A percentile compares a stretch with the other conserved stretches of the same genome.
Evolutionary conservation across 2,113 vertebrate genomes (phyloP).

Genomic region (Cebidichthys violaceus): DNA sequence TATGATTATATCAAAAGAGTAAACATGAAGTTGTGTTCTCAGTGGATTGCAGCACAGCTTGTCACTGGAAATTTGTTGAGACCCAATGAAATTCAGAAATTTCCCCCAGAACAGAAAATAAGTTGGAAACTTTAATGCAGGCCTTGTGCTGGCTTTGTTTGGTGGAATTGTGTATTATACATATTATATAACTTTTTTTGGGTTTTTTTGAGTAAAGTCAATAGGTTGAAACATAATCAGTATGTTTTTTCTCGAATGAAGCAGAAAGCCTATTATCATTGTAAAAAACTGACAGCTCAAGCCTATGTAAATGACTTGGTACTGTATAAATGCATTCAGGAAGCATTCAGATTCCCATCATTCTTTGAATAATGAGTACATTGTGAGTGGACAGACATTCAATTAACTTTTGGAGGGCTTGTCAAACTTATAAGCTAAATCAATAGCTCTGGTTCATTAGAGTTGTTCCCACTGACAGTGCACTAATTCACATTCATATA

Average conservation of each 20-base stretch:
- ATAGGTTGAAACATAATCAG: constrained; percentile 20
- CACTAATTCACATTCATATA: constrained; percentile 31
- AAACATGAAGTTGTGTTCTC: constrained; percentile 1
- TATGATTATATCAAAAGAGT: constrained; percentile 36
- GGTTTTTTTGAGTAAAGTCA: neutral
- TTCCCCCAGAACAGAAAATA: neutral
- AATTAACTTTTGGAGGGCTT: constrained; percentile 52
- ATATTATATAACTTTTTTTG: neutral
- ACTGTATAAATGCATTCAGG: constrained; percentile 27
- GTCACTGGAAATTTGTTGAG: neutral
- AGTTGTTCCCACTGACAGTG: constrained; percentile 28
- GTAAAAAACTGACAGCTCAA: constrained; percentile 24
- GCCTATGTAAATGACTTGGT: constrained; percentile 26
- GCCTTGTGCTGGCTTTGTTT: neutral
- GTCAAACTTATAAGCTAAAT: constrained; percentile 39
- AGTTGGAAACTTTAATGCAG: neutral
- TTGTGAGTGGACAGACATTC: constrained; percentile 41
- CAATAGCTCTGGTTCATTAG: constrained; percentile 41
- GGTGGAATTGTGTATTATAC: neutral
- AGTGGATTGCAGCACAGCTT: constrained; percentile 16
- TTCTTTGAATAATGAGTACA: constrained; percentile 51
- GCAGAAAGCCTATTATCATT: constrained; percentile 21
- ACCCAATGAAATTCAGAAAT: neutral
- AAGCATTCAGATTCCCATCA: constrained; percentile 32
- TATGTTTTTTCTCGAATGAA: constrained; percentile 14